Base-by-base conservation (phyloP, 1,140 invertebrate genomes). In the Lepidurus couesii region DNA sequence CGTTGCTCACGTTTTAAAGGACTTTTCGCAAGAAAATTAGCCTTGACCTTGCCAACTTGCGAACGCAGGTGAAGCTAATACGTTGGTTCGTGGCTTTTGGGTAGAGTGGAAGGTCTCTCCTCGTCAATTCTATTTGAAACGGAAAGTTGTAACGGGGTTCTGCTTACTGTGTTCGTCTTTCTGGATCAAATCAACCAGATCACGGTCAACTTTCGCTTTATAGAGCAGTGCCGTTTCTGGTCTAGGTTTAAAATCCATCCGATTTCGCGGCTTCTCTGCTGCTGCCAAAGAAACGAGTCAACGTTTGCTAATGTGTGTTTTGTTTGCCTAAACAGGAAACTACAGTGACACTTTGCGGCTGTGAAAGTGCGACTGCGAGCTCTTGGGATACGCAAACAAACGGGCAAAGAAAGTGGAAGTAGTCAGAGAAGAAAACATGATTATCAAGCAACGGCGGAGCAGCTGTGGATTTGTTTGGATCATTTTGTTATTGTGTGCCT, bases 301-400 rank as follows among this genome's bases (percentile, higher is more conserved):
- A 65, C 53, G 53, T 65, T 34, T 65, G 53, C 53, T 65, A 21
- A 65, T 65, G 53, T 65, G n/a, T n/a, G 16, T 65, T 47, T 65
- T 65, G 53, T 65, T 65, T 21, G 6, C 21, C 8, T 65, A n/a
- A 65, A 65, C 53, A 65, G 53, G 53, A 65, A 65, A 13, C 53
- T 65, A 0, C 16, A 21, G 53, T 65, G 53, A 65, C 16, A 13
- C 21, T 65, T 21, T 21, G 6, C 16, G n/a, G 53, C 53, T 65
- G 53, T 65, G 53, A 65, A 65, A 65, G 53, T 65, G 8, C 53
- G 53, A 65, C n/a, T 65, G 8, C 53, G 53, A 21, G 53, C 53
- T 65, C 53, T 65, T 7, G 9, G 21, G 53, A 65, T 65, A 13
- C 53, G 53, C 21, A 65, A 65, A 16, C 47, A 65, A 65, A 21